A percentile compares a stretch with the other conserved stretches of the same genome.
Evolutionary conservation across 2,113 vertebrate species (phyloP).

Genomic region (Haemorhous mexicanus): DNA sequence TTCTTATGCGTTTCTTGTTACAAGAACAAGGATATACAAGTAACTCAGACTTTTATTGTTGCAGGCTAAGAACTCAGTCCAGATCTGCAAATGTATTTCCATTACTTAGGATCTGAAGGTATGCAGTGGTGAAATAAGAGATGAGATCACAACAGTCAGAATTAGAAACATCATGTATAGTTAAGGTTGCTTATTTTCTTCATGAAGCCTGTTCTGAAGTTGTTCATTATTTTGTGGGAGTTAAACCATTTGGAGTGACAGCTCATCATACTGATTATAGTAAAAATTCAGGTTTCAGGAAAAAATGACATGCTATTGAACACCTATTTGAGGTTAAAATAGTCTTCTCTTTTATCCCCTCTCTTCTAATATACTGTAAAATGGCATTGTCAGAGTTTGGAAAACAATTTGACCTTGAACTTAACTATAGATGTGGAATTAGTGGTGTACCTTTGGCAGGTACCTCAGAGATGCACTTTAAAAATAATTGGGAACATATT

Average conservation of each 20-base stretch:
- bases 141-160: slow-evolving; percentile 20
- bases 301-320: background rate
- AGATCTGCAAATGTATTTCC: background rate
- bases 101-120: slow-evolving; percentile 12
- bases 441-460: background rate
- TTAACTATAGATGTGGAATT: background rate
- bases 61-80: background rate
- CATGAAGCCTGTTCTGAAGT: background rate
- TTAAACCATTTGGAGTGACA: background rate
- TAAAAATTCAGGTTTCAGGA: background rate
- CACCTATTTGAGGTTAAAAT: background rate
- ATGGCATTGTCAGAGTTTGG: background rate
- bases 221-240: slow-evolving; percentile 7
- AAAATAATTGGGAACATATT: background rate
- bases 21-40: background rate
- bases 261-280: background rate
- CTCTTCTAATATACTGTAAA: background rate
- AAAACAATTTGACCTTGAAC: background rate
- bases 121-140: slow-evolving; percentile 2
- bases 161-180: slow-evolving; percentile 1
- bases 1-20: background rate
- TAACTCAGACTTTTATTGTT: background rate
- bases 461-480: background rate
- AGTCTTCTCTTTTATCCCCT: background rate
- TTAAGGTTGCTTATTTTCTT: background rate